These are phyloP conservation scores for Murina feae DNA, from an alignment of 2,113 vertebrate genomes.

Conservation along the genomic window DNA sequence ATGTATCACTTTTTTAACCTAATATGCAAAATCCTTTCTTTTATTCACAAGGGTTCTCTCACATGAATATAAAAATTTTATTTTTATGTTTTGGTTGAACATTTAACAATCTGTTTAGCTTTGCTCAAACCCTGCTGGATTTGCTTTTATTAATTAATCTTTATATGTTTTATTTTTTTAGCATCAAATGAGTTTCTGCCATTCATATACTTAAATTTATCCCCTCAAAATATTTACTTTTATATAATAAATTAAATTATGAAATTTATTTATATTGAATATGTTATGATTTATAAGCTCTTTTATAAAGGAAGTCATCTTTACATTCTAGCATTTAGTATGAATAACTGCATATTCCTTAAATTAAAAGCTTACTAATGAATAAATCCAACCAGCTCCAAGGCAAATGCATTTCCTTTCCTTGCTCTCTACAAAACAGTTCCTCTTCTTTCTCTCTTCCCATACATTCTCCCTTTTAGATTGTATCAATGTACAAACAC, in stretches of 20 bases:
- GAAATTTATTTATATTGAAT: not conserved
- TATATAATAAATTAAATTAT: not conserved
- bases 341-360: not conserved
- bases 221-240: not conserved
- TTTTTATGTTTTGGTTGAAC: not conserved
- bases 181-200: not conserved
- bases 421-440: not conserved
- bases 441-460: not conserved
- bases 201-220: slow-evolving; percentile 28
- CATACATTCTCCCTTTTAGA: not conserved
- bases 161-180: slow-evolving; percentile 31
- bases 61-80: slow-evolving; percentile 2
- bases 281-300: not conserved
- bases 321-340: not conserved
- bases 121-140: not conserved
- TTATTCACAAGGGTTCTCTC: not conserved
- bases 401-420: not conserved
- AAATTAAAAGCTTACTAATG: not conserved
- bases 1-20: not conserved
- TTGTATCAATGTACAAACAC: not conserved
- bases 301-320: not conserved
- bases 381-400: not conserved
- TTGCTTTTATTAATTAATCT: slow-evolving; percentile 22
- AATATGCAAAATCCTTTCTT: not conserved
- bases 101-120: not conserved